Conservation (phyloP, 2,113 vertebrate species). For the Sander vitreus region DNA sequence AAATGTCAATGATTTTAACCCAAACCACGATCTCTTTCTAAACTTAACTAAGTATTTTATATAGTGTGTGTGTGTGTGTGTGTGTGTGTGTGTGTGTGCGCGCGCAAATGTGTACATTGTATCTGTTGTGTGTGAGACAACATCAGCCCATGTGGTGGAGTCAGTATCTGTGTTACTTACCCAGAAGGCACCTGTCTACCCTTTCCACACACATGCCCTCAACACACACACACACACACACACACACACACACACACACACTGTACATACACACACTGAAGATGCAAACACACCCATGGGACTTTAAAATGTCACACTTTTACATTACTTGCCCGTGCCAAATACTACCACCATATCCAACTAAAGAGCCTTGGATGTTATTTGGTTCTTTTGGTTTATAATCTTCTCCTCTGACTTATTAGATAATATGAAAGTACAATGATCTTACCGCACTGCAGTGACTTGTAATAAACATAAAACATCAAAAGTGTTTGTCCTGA, state of each 20-base stretch:
- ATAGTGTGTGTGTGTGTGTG: slow-evolving; percentile 11
- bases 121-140: slow-evolving; percentile 20
- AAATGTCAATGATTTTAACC: no score
- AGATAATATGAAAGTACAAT: not conserved
- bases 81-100: not conserved
- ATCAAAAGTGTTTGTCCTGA: not conserved
- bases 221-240: slow-evolving; percentile 12
- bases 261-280: slow-evolving; percentile 2
- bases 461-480: not conserved
- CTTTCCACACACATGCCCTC: slow-evolving; percentile 50
- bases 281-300: slow-evolving; percentile 47
- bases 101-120: not conserved
- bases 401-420: not conserved
- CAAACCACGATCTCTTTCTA: no score
- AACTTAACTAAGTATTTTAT: no score
- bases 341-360: slow-evolving; percentile 23
- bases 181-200: slow-evolving; percentile 73
- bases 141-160: slow-evolving; percentile 51
- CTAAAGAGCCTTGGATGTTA: slow-evolving; percentile 12
- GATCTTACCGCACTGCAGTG: not conserved
- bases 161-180: slow-evolving; percentile 69
- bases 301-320: slow-evolving; percentile 63
- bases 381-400: not conserved
- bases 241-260: slow-evolving; percentile 7
- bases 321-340: slow-evolving; percentile 14